phyloP scores from a whole-genome alignment of 2,888 invertebrate species.

The Unio delphinus region DNA sequence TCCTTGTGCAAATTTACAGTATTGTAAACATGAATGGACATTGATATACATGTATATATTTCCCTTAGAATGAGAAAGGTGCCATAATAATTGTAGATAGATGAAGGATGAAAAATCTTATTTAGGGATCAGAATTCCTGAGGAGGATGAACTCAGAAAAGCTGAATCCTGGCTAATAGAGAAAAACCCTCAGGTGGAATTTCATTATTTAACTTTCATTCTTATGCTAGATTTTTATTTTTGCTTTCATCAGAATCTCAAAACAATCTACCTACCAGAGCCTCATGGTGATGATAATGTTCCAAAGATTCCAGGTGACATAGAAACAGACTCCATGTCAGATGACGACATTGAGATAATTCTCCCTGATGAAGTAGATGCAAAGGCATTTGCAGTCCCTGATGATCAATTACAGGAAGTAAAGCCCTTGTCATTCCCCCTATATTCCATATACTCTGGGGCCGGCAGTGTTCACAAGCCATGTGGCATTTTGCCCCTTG shows the following conservation, averaged over 20 bases:
- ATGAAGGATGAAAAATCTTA: no score
- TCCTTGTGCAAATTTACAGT: no score
- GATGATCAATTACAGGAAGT: slow-evolving; percentile 34
- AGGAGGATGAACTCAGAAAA: no score
- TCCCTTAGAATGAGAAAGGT: no score
- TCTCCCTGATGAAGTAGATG: slow-evolving; percentile 17
- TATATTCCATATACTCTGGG: slow-evolving; percentile 59
- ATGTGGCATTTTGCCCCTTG: slow-evolving; percentile 61
- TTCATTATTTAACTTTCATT: no score
- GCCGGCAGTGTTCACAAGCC: slow-evolving; percentile 57
- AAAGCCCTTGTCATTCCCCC: slow-evolving; percentile 58
- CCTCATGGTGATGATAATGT: slow-evolving; percentile 58
- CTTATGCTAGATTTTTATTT: no score
- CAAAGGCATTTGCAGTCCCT: slow-evolving; percentile 4
- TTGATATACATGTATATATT: no score
- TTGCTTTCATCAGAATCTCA: slow-evolving; percentile 41
- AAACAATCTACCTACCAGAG: slow-evolving; percentile 48
- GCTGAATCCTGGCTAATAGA: no score
- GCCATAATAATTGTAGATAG: no score
- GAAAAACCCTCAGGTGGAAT: no score
- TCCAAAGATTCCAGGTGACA: slow-evolving; percentile 31
- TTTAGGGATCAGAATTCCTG: no score
- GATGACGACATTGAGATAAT: slow-evolving; percentile 49
- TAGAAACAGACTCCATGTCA: slow-evolving; percentile 47
- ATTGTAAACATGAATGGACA: no score